phyloP scores from a whole-genome alignment of 2,113 vertebrate genomes.

The Agapornis roseicollis region DNA sequence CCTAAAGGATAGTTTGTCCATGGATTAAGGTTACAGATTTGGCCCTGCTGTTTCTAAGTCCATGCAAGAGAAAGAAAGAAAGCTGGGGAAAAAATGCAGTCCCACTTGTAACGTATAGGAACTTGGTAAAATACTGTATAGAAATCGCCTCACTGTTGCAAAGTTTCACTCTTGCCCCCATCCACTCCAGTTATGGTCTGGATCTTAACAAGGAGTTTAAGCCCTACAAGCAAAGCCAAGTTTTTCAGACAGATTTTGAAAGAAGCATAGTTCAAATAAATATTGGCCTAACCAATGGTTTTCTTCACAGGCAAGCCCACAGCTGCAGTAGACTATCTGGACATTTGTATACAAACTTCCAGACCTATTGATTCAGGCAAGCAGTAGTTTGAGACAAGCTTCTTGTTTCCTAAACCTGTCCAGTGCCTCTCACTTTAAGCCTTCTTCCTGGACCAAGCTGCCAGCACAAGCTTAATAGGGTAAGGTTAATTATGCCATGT shows the following conservation, averaged over 20 bases:
- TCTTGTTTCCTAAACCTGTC: background rate
- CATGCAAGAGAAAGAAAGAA: background rate
- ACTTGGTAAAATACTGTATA: background rate
- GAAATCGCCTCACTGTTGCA: background rate
- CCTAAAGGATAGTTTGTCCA: background rate
- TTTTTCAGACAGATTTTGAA: background rate
- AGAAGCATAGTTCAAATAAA: background rate
- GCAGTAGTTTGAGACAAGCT: background rate
- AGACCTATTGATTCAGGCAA: background rate
- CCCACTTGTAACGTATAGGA: background rate
- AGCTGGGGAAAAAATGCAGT: background rate
- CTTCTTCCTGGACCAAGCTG: constrained; percentile 18
- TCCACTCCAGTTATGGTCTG: background rate
- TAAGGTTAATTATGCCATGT: constrained; percentile 44
- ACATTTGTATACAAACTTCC: background rate
- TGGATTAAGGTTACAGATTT: background rate
- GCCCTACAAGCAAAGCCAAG: background rate
- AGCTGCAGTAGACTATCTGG: background rate
- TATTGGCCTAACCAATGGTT: background rate
- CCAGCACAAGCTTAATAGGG: background rate
- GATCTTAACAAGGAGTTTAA: background rate
- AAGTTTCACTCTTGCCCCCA: background rate
- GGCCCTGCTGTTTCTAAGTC: background rate
- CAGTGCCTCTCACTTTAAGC: background rate
- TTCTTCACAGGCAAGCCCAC: background rate